Evolutionary conservation across 2,113 vertebrate species (phyloP).

Genomic region (Varanus salvator): DNA sequence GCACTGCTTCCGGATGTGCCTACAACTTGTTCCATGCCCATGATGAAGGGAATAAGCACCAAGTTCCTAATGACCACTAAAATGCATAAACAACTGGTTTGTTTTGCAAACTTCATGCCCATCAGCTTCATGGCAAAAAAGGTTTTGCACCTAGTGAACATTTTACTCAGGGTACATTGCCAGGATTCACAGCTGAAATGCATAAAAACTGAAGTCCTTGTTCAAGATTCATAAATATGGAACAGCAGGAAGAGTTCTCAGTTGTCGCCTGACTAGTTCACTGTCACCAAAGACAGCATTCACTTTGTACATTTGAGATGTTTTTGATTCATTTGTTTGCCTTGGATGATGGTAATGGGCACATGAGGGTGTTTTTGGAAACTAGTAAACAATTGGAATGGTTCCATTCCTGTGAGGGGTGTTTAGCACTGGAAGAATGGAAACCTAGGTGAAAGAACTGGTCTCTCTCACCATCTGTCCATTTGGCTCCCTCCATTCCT

Average conservation of each 20-base stretch:
- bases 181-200: constrained; percentile 29
- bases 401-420: constrained; percentile 38
- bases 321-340: constrained; percentile 34
- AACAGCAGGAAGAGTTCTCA: constrained; percentile 10
- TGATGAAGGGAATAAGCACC: neutral
- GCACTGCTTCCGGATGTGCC: neutral
- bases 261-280: neutral
- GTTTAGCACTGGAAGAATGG: constrained; percentile 12
- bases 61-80: neutral
- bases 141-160: constrained; percentile 56
- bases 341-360: neutral
- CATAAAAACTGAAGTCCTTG: constrained; percentile 38
- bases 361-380: constrained; percentile 36
- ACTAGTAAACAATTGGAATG: constrained; percentile 45
- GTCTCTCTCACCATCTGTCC: constrained; percentile 63
- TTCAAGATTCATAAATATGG: neutral
- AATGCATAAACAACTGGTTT: neutral
- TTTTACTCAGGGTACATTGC: constrained; percentile 17
- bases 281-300: constrained; percentile 28
- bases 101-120: constrained; percentile 1
- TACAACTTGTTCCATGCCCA: neutral
- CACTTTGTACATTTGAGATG: constrained; percentile 37
- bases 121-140: constrained; percentile 24
- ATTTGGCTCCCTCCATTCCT: constrained; percentile 53
- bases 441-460: constrained; percentile 29